A percentile compares a stretch with the other conserved stretches of the same genome.
phyloP scores from a whole-genome alignment of 2,888 invertebrate species.

The Caradrina clavipalpis region DNA sequence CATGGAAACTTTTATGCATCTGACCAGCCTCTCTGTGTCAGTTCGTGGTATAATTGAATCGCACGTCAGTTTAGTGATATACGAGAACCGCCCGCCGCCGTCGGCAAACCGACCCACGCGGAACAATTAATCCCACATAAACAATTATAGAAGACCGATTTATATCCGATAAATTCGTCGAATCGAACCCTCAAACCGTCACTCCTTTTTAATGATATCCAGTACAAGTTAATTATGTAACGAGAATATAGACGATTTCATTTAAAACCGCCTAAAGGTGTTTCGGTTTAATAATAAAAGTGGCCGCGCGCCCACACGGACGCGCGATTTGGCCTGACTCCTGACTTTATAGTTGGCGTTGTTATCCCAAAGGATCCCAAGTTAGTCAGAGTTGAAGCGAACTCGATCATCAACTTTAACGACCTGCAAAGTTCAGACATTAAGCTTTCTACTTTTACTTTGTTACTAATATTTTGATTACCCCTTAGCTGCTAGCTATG shows the following conservation, averaged over 20 bases:
- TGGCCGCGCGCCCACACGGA: slow-evolving; percentile 36
- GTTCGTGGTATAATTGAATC: slow-evolving; percentile 85
- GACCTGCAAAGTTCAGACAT: slow-evolving; percentile 77
- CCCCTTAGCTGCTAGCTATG: slow-evolving; percentile 55
- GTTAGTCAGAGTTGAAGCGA: slow-evolving; percentile 74
- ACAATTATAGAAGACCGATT: slow-evolving; percentile 83
- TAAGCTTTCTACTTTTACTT: slow-evolving; percentile 74
- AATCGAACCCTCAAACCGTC: slow-evolving; percentile 70
- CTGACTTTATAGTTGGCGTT: slow-evolving; percentile 74
- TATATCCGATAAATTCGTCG: slow-evolving; percentile 82
- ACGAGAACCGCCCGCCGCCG: slow-evolving; percentile 74
- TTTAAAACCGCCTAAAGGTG: slow-evolving; percentile 79
- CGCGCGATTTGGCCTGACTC: slow-evolving; percentile 57
- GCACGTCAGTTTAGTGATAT: slow-evolving; percentile 81
- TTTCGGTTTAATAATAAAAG: slow-evolving; percentile 76
- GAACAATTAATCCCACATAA: slow-evolving; percentile 84
- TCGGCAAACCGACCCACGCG: slow-evolving; percentile 73
- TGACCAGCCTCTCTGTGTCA: slow-evolving; percentile 75
- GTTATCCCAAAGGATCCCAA: slow-evolving; percentile 80
- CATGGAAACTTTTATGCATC: slow-evolving; percentile 57
- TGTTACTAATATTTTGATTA: slow-evolving; percentile 71
- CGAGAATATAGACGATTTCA: slow-evolving; percentile 78
- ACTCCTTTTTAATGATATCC: slow-evolving; percentile 74
- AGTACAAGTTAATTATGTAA: slow-evolving; percentile 77
- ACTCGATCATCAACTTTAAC: slow-evolving; percentile 83